These are phyloP conservation scores for Pterostichus madidus DNA, from an alignment of 2,888 invertebrate species.

Conservation along the genomic window DNA sequence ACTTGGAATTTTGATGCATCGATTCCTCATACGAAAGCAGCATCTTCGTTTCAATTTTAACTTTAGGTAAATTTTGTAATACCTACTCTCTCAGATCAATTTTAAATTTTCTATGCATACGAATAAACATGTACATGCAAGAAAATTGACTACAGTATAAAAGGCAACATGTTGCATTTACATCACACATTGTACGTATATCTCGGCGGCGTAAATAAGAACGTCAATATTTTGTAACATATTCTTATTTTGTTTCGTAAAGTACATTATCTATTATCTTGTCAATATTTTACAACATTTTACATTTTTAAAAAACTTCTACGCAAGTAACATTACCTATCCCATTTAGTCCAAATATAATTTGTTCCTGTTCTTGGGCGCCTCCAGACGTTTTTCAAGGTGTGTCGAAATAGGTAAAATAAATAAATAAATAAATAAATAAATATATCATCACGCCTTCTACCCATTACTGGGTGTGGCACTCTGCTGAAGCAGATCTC, in stretches of 20 bases:
- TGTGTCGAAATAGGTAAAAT: no score
- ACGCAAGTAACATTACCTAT: no score
- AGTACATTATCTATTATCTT: slow-evolving; percentile 13
- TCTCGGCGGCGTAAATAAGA: slow-evolving; percentile 12
- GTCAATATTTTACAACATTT: neutral
- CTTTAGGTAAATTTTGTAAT: slow-evolving; percentile 39
- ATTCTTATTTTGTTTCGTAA: neutral
- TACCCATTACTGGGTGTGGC: no score
- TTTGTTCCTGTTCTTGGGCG: no score
- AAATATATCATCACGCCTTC: no score
- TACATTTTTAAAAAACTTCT: neutral
- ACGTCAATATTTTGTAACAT: slow-evolving; percentile 14
- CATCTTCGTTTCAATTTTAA: slow-evolving; percentile 37
- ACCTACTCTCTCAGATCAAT: slow-evolving; percentile 40
- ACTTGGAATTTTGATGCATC: slow-evolving; percentile 7
- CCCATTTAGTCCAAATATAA: no score
- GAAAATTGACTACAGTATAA: slow-evolving; percentile 39
- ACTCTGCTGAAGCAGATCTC: no score
- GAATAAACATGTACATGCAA: slow-evolving; percentile 48
- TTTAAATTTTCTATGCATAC: slow-evolving; percentile 49
- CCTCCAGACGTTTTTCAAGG: no score
- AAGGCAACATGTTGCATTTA: slow-evolving; percentile 46
- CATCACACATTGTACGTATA: slow-evolving; percentile 25
- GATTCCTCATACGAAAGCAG: slow-evolving; percentile 4
- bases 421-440: no score